Conservation (phyloP, 2,888 invertebrate genomes). For the Himalopsyche anomala region DNA sequence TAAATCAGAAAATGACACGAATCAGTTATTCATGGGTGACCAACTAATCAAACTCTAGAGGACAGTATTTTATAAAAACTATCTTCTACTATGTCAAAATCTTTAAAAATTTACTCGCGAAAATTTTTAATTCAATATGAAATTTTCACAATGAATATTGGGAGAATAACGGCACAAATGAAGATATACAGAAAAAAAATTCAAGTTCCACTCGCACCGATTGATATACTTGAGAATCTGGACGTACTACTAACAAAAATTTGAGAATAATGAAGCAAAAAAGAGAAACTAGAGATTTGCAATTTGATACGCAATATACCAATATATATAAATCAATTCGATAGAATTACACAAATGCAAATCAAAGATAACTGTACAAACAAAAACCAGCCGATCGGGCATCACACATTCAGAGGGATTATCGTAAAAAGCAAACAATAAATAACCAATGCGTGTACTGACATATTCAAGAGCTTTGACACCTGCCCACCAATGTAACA, state of each 20-base stretch:
- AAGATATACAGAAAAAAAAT: background rate
- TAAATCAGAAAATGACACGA: too few species aligned
- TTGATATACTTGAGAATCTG: background rate
- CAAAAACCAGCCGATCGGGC: conserved; percentile 60
- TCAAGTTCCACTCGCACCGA: background rate
- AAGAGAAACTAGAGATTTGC: conserved; percentile 57
- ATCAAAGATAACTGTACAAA: conserved; percentile 59
- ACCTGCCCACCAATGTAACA: background rate
- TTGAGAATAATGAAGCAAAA: conserved; percentile 46
- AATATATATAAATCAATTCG: conserved; percentile 22
- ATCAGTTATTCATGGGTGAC: too few species aligned
- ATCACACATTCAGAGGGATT: conserved; percentile 53
- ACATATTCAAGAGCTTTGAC: conserved; percentile 8
- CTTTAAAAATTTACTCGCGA: too few species aligned
- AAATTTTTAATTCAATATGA: too few species aligned
- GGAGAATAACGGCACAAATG: background rate
- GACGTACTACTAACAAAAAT: background rate
- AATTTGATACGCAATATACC: conserved; percentile 50
- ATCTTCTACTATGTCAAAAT: too few species aligned
- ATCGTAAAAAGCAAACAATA: conserved; percentile 42
- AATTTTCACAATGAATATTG: too few species aligned
- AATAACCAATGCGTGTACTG: conserved; percentile 1
- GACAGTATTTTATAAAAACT: too few species aligned
- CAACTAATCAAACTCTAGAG: too few species aligned
- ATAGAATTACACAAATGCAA: conserved; percentile 49